These are phyloP conservation scores for Drosophila paramelanica DNA, from an alignment of 2,888 invertebrate genomes.

Conservation along the genomic window DNA sequence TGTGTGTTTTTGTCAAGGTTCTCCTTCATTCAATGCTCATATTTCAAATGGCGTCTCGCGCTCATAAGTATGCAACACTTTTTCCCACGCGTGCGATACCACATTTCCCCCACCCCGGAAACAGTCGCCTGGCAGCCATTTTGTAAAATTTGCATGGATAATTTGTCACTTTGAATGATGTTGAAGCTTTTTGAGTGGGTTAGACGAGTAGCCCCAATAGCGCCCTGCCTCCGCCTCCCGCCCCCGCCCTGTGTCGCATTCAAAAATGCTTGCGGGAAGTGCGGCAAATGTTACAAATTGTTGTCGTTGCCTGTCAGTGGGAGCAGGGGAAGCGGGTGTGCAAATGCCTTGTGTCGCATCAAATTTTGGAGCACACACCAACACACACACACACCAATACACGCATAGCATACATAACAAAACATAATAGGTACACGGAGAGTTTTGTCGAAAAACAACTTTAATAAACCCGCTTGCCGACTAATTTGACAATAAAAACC, in stretches of 20 bases:
- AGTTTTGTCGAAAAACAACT: constrained; percentile 64
- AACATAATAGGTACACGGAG: constrained; percentile 64
- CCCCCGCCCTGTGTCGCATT: constrained; percentile 11
- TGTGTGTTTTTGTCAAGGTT: constrained; percentile 62
- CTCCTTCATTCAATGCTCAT: constrained; percentile 64
- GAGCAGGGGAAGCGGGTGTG: constrained; percentile 18
- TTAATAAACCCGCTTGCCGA: constrained; percentile 78
- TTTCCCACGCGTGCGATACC: constrained; percentile 58
- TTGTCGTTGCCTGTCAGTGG: constrained; percentile 62
- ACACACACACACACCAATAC: constrained; percentile 2
- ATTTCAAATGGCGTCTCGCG: constrained; percentile 68
- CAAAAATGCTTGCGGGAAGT: constrained; percentile 75
- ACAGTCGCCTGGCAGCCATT: constrained; percentile 43
- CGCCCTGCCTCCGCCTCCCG: background rate
- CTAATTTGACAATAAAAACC: constrained; percentile 77
- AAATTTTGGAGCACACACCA: constrained; percentile 44
- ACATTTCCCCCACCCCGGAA: constrained; percentile 2
- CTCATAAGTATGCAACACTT: constrained; percentile 76
- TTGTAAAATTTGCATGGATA: constrained; percentile 78
- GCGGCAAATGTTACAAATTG: constrained; percentile 79
- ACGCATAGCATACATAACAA: constrained; percentile 34
- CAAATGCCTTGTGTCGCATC: constrained; percentile 52
- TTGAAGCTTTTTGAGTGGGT: constrained; percentile 73
- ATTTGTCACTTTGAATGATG: constrained; percentile 81
- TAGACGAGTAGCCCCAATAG: constrained; percentile 41